phyloP scores from a whole-genome alignment of 1,140 invertebrate species.

The Aphaenogaster floridana region DNA sequence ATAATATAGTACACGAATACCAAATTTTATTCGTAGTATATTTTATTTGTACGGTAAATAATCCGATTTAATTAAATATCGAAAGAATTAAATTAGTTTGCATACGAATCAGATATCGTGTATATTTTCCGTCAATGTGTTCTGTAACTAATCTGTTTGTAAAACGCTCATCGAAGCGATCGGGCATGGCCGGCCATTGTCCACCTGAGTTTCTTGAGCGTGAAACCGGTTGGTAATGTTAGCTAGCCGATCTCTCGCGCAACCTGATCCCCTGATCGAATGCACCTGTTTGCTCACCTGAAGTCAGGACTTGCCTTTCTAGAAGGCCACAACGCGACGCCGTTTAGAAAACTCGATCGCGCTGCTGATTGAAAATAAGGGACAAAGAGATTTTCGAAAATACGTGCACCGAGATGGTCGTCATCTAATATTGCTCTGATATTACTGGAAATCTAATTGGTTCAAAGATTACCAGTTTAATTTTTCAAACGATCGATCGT shows the following conservation, averaged over 20 bases:
- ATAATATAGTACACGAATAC: not conserved
- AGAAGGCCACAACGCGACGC: conserved; percentile 22
- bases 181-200: not conserved
- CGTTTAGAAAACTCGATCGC: conserved; percentile 18
- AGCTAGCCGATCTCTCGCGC: conserved; percentile 74
- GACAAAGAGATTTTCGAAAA: not conserved
- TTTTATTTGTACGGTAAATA: not conserved
- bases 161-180: conserved; percentile 22
- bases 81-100: not conserved
- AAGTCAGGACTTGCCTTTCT: conserved; percentile 77
- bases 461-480: conserved; percentile 61
- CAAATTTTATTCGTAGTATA: not conserved
- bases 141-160: not conserved
- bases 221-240: conserved; percentile 72
- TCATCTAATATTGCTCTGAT: conserved; percentile 34
- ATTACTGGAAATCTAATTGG: conserved; percentile 65
- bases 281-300: conserved; percentile 83
- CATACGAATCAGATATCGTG: not conserved
- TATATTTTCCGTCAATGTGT: not conserved
- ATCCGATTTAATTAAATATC: not conserved
- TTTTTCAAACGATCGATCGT: conserved; percentile 66
- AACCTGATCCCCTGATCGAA: conserved; percentile 80
- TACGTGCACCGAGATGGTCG: not conserved
- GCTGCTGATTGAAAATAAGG: not conserved
- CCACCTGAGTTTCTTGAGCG: conserved; percentile 48